Evolutionary conservation across 2,797 vertebrate species (phyloP), one percentile per base, ranked within the genome.

Genomic region (Leptodactylus fallax): DNA sequence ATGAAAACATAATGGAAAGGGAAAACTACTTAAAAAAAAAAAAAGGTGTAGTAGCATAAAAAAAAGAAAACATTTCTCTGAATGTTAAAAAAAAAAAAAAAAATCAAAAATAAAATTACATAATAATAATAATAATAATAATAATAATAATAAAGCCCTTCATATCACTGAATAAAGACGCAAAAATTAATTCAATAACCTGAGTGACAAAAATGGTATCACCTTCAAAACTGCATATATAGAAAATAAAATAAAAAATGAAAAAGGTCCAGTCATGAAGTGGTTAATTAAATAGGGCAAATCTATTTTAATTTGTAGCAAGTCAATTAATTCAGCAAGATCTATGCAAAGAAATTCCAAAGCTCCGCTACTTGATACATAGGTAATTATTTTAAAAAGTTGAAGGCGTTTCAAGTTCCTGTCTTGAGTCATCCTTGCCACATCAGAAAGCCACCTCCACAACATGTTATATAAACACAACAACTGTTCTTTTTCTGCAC

Each of bases 371-470:
- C 51, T 45, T 58, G 17, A 13, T 71, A 83, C 25, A 69, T 72
- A 51, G n/a, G 23, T 56, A 16, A 83, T 23, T 74, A 49, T 76
- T 21, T n/a, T 9, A 21, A 58, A 84, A 65, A 84, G 47, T 65
- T 19, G 23, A 61, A 76, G 69, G 87, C 49, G 58, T 77, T 85
- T 81, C 76, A 45, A 85, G 69, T 85, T 88, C 65, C 83, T 74
- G 83, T 67, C 81, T 85, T 85, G 77, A 88, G 87, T 88, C 83
- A 85, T 81, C 23, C 55, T 61, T 82, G 78, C 87, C 83, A 88
- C 87, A 88, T 85, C 69, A 81, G 61, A 88, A 77, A 85, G 49
- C 67, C 83, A 58, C 69, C 83, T 58, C 87, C 14, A 13, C 58
- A 85, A 88, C 56, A 63, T 51, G 36, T 36, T 69, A 23, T 60